phyloP scores from a whole-genome alignment of 2,113 vertebrate species.

The Balaenoptera acutorostrata region DNA sequence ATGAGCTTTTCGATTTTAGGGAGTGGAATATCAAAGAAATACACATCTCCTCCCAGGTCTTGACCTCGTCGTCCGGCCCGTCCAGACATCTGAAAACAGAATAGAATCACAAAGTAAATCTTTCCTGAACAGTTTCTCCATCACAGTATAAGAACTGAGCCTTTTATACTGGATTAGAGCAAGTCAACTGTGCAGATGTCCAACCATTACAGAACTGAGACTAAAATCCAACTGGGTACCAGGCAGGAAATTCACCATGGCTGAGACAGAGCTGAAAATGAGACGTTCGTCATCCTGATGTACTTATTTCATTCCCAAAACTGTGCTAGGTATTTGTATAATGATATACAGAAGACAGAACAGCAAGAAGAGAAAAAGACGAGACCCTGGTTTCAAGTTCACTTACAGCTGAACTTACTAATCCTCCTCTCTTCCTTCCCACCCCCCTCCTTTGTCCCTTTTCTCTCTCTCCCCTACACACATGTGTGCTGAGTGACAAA shows the following conservation, averaged over 20 bases:
- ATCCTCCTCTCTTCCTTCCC: neutral
- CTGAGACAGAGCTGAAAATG: neutral
- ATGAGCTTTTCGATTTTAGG: slow-evolving; percentile 80
- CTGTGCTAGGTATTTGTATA: neutral
- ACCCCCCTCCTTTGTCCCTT: neutral
- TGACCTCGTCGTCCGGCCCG: slow-evolving; percentile 82
- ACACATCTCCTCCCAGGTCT: slow-evolving; percentile 79
- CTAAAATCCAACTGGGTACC: neutral
- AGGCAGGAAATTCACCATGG: neutral
- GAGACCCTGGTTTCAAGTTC: neutral
- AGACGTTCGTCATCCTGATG: neutral
- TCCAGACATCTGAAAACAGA: slow-evolving; percentile 80
- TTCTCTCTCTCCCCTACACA: neutral
- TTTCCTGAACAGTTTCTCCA: neutral
- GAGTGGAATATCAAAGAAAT: slow-evolving; percentile 80
- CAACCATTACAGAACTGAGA: neutral
- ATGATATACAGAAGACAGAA: neutral
- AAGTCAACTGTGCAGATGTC: neutral
- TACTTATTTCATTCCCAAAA: neutral
- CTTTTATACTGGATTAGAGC: neutral
- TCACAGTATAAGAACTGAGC: neutral
- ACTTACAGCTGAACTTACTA: neutral
- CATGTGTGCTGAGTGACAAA: neutral
- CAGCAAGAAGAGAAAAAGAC: neutral
- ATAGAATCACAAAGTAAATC: neutral